phyloP scores from a whole-genome alignment of 2,797 vertebrate species.

The Choloepus didactylus region DNA sequence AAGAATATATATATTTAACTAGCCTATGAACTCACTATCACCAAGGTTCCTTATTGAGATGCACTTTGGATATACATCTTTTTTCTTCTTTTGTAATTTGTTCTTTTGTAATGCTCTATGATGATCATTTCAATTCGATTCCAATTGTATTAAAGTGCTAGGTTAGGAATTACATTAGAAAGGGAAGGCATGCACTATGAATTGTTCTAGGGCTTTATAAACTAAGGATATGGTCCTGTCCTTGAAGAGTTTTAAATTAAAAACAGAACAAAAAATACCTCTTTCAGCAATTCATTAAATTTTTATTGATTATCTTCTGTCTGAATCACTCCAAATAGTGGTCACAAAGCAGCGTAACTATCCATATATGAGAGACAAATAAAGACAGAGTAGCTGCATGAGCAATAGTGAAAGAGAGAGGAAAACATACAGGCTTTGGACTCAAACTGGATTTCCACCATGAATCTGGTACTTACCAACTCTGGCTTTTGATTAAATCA shows the following conservation, averaged over 20 bases:
- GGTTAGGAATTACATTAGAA: background rate
- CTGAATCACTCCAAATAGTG: constrained; percentile 5
- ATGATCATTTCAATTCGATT: background rate
- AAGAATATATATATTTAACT: background rate
- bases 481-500: constrained; percentile 3
- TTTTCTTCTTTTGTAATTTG: background rate
- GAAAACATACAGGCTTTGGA: background rate
- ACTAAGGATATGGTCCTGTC: background rate
- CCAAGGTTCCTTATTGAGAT: background rate
- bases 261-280: background rate
- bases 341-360: background rate
- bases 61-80: background rate
- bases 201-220: background rate
- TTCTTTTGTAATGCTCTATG: background rate
- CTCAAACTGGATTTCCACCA: background rate
- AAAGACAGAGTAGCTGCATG: background rate
- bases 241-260: background rate
- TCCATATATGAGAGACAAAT: background rate
- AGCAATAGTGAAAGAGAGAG: background rate
- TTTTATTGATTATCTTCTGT: background rate
- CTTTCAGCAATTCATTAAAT: background rate
- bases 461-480: background rate
- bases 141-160: background rate
- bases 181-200: background rate
- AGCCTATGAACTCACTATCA: background rate